These are phyloP conservation scores for Thera obeliscata DNA, from an alignment of 2,888 invertebrate genomes.

Conservation along the genomic window DNA sequence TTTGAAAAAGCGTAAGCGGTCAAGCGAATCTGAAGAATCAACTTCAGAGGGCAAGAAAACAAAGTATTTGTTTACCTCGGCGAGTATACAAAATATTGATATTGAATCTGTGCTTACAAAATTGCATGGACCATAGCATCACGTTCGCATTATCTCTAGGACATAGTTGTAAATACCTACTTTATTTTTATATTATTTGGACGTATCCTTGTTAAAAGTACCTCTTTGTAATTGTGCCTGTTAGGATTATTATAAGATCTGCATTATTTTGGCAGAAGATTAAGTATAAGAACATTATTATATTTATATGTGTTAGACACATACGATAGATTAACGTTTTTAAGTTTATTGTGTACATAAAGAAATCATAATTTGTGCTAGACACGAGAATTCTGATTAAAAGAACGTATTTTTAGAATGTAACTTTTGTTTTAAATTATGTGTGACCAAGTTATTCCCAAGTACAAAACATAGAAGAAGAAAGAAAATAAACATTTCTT, in stretches of 20 bases:
- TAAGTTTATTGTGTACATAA: constrained; percentile 29
- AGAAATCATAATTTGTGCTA: constrained; percentile 41
- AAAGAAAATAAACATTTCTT: too few species aligned
- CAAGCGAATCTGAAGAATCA: constrained; percentile 60
- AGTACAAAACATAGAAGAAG: too few species aligned
- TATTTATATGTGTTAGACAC: constrained; percentile 58
- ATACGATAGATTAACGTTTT: constrained; percentile 41
- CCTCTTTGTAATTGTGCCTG: constrained; percentile 16
- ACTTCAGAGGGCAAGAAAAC: constrained; percentile 60
- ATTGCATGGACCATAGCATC: constrained; percentile 71
- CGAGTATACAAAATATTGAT: constrained; percentile 76
- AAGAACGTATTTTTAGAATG: constrained; percentile 28
- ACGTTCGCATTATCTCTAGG: constrained; percentile 6
- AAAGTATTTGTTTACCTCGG: constrained; percentile 67
- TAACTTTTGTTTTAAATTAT: constrained; percentile 1
- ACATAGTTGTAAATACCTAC: constrained; percentile 22
- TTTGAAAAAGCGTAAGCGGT: constrained; percentile 66
- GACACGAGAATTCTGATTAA: constrained; percentile 43
- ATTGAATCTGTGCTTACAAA: constrained; percentile 78
- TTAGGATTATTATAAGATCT: constrained; percentile 11
- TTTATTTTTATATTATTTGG: constrained; percentile 6
- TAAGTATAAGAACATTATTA: constrained; percentile 28
- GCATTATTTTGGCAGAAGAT: constrained; percentile 30
- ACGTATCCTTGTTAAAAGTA: constrained; percentile 22
- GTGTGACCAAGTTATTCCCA: background rate